phyloP scores from a whole-genome alignment of 2,888 invertebrate species.

The Machimus atricapillus region DNA sequence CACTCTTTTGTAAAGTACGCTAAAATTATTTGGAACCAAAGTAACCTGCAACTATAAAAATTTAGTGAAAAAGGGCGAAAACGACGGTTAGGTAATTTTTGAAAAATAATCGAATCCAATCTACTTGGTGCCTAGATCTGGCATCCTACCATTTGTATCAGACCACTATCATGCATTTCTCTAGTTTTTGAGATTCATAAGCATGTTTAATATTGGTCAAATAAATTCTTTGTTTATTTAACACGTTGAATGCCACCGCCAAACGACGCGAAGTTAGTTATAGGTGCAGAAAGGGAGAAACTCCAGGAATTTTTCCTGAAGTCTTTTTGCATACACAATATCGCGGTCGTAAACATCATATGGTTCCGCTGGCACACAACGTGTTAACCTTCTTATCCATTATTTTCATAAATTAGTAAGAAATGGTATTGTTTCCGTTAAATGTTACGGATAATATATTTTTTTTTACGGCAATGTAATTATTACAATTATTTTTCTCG shows the following conservation, averaged over 20 bases:
- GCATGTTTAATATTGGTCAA: not conserved
- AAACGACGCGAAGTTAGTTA: not conserved
- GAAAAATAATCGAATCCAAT: not conserved
- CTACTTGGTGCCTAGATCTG: not conserved
- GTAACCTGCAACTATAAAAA: too few relatives aligned
- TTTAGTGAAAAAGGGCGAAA: too few relatives aligned
- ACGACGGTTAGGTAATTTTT: too few relatives aligned
- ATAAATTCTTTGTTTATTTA: not conserved
- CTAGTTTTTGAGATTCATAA: not conserved
- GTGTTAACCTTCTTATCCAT: not conserved
- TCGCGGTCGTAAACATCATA: too few relatives aligned
- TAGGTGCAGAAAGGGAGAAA: too few relatives aligned
- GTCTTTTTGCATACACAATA: not conserved
- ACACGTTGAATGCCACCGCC: not conserved
- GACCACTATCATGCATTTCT: not conserved
- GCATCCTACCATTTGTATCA: not conserved
- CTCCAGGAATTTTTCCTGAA: too few relatives aligned
- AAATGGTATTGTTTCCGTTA: too few relatives aligned
- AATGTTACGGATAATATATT: too few relatives aligned
- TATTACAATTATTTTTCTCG: not conserved
- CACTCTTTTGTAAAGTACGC: not conserved
- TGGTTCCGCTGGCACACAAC: not conserved
- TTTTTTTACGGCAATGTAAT: too few relatives aligned
- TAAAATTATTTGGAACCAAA: too few relatives aligned
- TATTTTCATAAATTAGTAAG: not conserved